A percentile compares a stretch with the other conserved stretches of the same genome.
Evolutionary conservation across 1,140 invertebrate genomes (phyloP).

Genomic region (Nasonia giraulti): DNA sequence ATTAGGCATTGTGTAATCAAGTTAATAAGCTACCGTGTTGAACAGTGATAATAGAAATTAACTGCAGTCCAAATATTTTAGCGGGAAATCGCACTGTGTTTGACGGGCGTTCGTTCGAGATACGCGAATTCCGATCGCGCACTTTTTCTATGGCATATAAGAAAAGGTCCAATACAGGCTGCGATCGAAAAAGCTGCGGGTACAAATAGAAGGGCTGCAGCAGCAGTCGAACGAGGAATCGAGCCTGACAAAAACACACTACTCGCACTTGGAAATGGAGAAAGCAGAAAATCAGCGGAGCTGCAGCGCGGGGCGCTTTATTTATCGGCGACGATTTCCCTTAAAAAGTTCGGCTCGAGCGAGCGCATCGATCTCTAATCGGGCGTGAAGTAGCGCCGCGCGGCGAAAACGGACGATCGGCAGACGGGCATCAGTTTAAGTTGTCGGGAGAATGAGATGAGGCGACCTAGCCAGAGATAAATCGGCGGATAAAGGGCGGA

Average conservation of each 20-base stretch:
- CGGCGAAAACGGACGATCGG: constrained; percentile 25
- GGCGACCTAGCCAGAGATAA: not conserved
- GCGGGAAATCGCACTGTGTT: no score
- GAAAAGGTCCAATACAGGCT: no score
- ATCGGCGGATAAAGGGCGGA: constrained; percentile 11
- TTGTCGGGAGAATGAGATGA: not conserved
- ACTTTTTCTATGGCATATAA: no score
- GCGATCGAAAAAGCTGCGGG: no score
- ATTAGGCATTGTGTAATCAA: not conserved
- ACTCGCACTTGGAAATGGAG: constrained; percentile 12
- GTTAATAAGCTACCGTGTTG: not conserved
- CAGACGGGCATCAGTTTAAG: constrained; percentile 32
- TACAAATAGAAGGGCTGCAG: no score
- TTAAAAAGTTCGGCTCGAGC: constrained; percentile 18
- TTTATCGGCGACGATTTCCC: constrained; percentile 40
- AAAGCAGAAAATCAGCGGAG: constrained; percentile 24
- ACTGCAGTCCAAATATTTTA: no score
- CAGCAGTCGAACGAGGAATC: no score
- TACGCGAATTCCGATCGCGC: no score
- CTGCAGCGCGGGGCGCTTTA: constrained; percentile 12
- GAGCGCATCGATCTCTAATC: constrained; percentile 45
- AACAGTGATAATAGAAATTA: no score
- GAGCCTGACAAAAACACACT: not conserved
- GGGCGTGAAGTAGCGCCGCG: constrained; percentile 40
- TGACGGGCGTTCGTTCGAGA: no score